phyloP scores from a whole-genome alignment of 2,797 vertebrate species.

The Hephaestus fuliginosus region DNA sequence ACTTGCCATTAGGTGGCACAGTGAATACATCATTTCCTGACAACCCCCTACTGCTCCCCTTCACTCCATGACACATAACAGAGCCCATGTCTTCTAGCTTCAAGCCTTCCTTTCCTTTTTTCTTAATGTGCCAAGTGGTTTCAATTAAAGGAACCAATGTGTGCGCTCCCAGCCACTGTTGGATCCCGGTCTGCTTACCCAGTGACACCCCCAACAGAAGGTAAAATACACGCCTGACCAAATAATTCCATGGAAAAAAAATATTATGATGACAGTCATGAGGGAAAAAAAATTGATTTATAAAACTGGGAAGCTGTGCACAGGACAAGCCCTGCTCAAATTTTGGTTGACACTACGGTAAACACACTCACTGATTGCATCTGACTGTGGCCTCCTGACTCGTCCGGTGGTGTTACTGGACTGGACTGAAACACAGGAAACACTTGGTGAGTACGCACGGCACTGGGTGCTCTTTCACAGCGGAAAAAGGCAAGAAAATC shows the following conservation, averaged over 20 bases:
- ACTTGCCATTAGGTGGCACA: conserved; percentile 41
- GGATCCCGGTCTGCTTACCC: conserved; percentile 50
- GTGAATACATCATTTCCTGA: conserved; percentile 49
- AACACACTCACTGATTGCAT: conserved; percentile 87
- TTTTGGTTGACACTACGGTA: conserved; percentile 64
- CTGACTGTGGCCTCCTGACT: conserved; percentile 77
- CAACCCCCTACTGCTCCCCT: conserved; percentile 31
- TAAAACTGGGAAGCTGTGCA: conserved; percentile 38
- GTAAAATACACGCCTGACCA: conserved; percentile 55
- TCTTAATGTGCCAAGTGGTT: conserved; percentile 68
- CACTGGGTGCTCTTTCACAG: conserved; percentile 45
- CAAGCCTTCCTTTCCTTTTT: conserved; percentile 48
- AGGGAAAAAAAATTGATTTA: conserved; percentile 50
- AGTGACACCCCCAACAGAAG: conserved; percentile 52
- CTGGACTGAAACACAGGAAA: conserved; percentile 85
- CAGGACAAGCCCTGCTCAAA: conserved; percentile 29
- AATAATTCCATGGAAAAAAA: conserved; percentile 68
- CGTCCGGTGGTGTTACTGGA: conserved; percentile 84
- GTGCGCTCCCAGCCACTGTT: conserved; percentile 57
- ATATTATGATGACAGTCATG: conserved; percentile 51
- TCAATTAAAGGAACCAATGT: conserved; percentile 73
- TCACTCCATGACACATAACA: conserved; percentile 53
- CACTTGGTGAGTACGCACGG: conserved; percentile 51
- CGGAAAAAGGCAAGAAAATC: conserved; percentile 59
- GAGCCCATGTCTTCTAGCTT: conserved; percentile 51